phyloP scores from a whole-genome alignment of 2,888 invertebrate species.

The Baccha elongata region DNA sequence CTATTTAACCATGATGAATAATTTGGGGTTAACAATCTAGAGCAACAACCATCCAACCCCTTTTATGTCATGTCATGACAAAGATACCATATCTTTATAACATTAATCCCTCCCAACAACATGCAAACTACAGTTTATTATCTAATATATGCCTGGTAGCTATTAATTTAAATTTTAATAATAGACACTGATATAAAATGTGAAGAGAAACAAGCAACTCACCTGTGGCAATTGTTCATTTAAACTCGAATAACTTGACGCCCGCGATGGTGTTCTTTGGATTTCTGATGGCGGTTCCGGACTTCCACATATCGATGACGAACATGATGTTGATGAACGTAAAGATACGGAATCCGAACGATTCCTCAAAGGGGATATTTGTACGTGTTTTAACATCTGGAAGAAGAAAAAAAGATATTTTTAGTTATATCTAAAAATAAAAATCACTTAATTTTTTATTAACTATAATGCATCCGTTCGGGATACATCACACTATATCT shows the following conservation, averaged over 20 bases:
- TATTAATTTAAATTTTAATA: conserved; percentile 20
- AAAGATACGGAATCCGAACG: conserved; percentile 93
- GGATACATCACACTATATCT: neutral
- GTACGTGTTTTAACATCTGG: conserved; percentile 95
- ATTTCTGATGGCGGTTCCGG: conserved; percentile 85
- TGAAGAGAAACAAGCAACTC: conserved; percentile 72
- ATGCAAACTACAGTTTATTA: neutral
- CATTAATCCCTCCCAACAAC: neutral
- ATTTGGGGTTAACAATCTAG: conserved; percentile 14
- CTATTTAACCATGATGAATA: conserved; percentile 21
- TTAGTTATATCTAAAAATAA: neutral
- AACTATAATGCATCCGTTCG: conserved; percentile 29
- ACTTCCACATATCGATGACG: conserved; percentile 86
- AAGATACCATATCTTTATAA: neutral
- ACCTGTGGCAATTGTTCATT: conserved; percentile 85
- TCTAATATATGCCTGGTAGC: neutral
- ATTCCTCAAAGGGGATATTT: conserved; percentile 92
- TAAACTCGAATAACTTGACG: conserved; percentile 86
- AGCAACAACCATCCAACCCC: conserved; percentile 19
- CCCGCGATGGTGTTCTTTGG: conserved; percentile 86
- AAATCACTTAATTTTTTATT: conserved; percentile 5
- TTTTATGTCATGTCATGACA: conserved; percentile 11
- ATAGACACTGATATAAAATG: neutral
- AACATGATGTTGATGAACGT: conserved; percentile 87
- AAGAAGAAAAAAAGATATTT: conserved; percentile 76